Percentiles rank a stretch among this genome's conserved stretches.
phyloP scores from a whole-genome alignment of 1,140 invertebrate species.

The Chelonus insularis region DNA sequence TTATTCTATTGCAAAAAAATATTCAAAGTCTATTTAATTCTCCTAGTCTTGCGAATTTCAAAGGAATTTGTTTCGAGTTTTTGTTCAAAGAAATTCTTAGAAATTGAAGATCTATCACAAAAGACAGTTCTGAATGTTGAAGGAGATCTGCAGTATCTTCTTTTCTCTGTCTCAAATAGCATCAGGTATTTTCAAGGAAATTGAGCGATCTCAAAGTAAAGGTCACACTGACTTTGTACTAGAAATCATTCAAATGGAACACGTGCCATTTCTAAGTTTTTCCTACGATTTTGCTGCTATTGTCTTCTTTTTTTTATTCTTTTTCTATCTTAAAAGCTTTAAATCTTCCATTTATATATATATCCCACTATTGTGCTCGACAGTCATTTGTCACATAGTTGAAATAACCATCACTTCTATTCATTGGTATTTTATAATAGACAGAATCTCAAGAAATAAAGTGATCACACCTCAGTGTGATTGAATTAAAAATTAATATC shows the following conservation, averaged over 20 bases:
- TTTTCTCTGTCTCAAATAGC: not conserved
- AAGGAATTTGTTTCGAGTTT: not conserved
- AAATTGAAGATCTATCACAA: constrained; percentile 4
- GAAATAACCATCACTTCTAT: too few relatives aligned
- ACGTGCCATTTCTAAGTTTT: not conserved
- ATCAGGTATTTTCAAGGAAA: not conserved
- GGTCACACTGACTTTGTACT: not conserved
- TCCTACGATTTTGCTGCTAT: not conserved
- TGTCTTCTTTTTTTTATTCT: not conserved
- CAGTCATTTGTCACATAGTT: too few relatives aligned
- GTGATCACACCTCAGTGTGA: too few relatives aligned
- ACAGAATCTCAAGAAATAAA: too few relatives aligned
- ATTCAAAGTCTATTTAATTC: not conserved
- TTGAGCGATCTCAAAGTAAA: not conserved
- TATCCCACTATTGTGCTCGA: too few relatives aligned
- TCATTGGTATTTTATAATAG: too few relatives aligned
- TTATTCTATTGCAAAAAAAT: too few relatives aligned
- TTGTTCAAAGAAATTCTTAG: not conserved
- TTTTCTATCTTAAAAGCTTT: too few relatives aligned
- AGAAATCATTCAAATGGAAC: not conserved
- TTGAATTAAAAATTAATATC: too few relatives aligned
- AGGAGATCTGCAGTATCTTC: not conserved
- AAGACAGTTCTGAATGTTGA: not conserved
- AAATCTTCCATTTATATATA: too few relatives aligned
- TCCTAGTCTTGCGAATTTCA: not conserved